Base-by-base conservation (phyloP, 2,888 invertebrate genomes). In the Tipula vernalis region DNA sequence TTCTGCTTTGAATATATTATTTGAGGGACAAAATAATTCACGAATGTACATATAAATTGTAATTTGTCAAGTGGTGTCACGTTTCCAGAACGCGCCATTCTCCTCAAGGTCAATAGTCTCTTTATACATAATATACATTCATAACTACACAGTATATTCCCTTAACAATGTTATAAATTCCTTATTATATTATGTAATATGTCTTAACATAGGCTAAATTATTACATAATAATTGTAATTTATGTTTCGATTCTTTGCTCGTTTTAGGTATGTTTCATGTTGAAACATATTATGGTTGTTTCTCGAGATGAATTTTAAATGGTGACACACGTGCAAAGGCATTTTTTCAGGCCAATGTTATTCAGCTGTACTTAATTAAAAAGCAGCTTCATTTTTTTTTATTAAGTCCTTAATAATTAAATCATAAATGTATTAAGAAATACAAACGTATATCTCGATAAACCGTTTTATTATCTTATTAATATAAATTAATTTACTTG, bases 401-500 rank as follows among this genome's bases (percentile, higher is more conserved):
- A 18, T 28, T 28, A 71, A 28, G 71, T 12, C 12, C 28, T 71
- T 71, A 71, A 28, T 71, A 71, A 71, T 71, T 71, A 28, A 28
- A 71, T 28, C 28, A 28, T 71, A n/a, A n/a, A 51, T 15, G 0
- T 39, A 39, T 39, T 39, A 39, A 39, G 39, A 39, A 39, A 39
- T 15, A 18, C 8, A 44, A 44, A 71, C 71, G 71, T 71, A 28
- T 28, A 71, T 71, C 71, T 71, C 18, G 71, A 71, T 71, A 71
- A 71, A 71, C 71, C 15, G 15, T 51, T 51, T 51, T 51, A 51
- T 51, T 51, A 51, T 51, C 28, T 71, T 71, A 71, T 71, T 71
- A 71, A 71, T n/a, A 71, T 71, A 71, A 71, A 71, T 71, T 71
- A 71, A 71, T 71, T 71, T 71, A 71, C 71, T 71, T 71, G 71